Evolutionary conservation across 1,140 invertebrate species (phyloP).

Genomic region (Lethrus apterus): DNA sequence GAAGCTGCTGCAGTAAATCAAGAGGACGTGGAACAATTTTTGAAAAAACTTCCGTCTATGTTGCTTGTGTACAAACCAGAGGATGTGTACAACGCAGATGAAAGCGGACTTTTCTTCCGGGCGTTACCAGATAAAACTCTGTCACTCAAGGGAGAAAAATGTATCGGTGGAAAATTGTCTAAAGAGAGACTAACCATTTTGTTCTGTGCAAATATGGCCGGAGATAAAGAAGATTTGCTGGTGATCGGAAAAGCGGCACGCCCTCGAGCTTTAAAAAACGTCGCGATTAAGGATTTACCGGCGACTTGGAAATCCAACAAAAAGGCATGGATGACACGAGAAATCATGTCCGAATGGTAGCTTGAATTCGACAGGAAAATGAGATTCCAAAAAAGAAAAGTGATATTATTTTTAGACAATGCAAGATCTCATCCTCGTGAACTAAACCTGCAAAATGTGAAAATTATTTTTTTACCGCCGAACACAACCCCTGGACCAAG

Average conservation of each 20-base stretch:
- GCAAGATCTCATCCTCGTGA: conserved; percentile 29
- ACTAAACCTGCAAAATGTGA: conserved; percentile 33
- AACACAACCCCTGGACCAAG: conserved; percentile 47
- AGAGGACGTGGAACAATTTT: conserved; percentile 4
- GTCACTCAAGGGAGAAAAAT: conserved; percentile 19
- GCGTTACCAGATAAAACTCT: conserved; percentile 20
- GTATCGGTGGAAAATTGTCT: conserved; percentile 35
- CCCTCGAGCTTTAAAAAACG: conserved; percentile 28
- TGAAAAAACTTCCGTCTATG: not conserved
- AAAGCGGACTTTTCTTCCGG: conserved; percentile 38
- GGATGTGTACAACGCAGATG: conserved; percentile 45
- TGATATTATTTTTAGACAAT: conserved; percentile 30
- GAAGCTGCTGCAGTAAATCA: not conserved
- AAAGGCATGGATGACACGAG: too few relatives aligned
- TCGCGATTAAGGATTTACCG: too few relatives aligned
- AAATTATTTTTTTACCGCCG: conserved; percentile 41
- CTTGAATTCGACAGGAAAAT: conserved; percentile 33
- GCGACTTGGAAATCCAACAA: too few relatives aligned
- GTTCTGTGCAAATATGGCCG: conserved; percentile 38
- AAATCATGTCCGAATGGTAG: too few relatives aligned
- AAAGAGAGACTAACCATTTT: conserved; percentile 42
- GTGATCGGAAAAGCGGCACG: conserved; percentile 39
- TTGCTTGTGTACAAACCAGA: conserved; percentile 30
- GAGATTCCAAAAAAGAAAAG: conserved; percentile 37
- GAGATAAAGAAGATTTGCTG: conserved; percentile 40